Evolutionary conservation across 2,797 vertebrate genomes (phyloP).

Genomic region (Petrocephalus schoutedeni): DNA sequence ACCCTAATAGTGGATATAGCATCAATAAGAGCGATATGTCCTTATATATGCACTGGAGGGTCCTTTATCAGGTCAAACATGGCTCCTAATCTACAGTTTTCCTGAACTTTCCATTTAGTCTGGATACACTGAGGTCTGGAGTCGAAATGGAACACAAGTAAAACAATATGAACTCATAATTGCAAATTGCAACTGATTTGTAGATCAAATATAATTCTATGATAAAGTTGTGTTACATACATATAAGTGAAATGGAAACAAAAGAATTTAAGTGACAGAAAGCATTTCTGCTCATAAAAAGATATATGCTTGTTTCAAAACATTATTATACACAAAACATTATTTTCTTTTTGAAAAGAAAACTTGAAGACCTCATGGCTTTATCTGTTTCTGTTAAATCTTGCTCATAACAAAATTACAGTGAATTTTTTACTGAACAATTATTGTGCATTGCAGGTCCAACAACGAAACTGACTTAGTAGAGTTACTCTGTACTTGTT

Average conservation of each 20-base stretch:
- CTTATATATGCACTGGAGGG: slow-evolving; percentile 26
- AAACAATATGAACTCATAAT: not conserved
- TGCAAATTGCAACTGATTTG: not conserved
- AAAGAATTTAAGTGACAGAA: not conserved
- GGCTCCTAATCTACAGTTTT: not conserved
- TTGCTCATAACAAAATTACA: not conserved
- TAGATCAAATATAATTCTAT: not conserved
- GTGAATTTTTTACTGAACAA: not conserved
- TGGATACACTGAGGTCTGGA: not conserved
- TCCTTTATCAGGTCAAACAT: not conserved
- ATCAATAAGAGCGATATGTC: not conserved
- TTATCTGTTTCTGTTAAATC: not conserved
- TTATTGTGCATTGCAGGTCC: not conserved
- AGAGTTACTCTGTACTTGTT: not conserved
- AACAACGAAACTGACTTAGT: not conserved
- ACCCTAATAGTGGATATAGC: not conserved
- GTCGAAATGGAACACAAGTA: not conserved
- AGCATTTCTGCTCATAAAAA: not conserved
- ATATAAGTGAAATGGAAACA: not conserved
- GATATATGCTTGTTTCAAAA: not conserved
- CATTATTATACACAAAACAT: not conserved
- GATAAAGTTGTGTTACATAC: not conserved
- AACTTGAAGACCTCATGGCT: not conserved
- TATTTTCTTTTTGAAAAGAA: not conserved
- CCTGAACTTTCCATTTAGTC: not conserved